Base-by-base conservation (phyloP, 1,140 invertebrate genomes). In the Heliconius himera region DNA sequence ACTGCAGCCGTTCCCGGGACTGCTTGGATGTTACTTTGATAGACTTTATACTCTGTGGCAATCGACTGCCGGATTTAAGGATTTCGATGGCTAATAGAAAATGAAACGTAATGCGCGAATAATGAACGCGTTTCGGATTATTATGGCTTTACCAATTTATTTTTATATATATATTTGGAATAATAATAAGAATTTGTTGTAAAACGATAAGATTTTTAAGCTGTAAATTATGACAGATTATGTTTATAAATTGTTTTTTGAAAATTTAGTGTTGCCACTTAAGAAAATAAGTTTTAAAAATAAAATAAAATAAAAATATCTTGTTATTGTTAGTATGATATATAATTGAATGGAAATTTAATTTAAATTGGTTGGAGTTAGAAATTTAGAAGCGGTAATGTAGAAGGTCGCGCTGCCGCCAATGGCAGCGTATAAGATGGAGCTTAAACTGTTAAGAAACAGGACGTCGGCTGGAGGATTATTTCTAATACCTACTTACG, bases 41-140 rank as follows among this genome's bases (percentile, higher is more conserved):
- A 81, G 76, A 81, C 72, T 81, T 81, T 81, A 74, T 80, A 81
- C 76, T 78, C 73, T 81, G 76, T 81, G 76, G 80, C 76, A 78
- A 81, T 81, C 73, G 79, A 77, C 74, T 80, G 79, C 74, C 75
- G 79, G 79, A 77, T 80, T 80, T 77, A 3, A 70, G 74, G 79
- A 77, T 73, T 80, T 80, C 22, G 38, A 41, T 70, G 54, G 70
- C 79, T 80, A 80, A 80, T 76, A 80, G 79, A 80, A 76, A 80
- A 80, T 77, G 79, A 74, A 80, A 80, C 71, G 60, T 80, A 77
- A 77, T 66, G 75, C 74, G 79, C 41, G 56, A 77, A 54, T 80
- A 80, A 80, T 74, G 71, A 79, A 49, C 26, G 33, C 60, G 77
- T 29, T 20, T 72, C 36, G 66, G n/a, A 66, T 46, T 73, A 66